Conservation (phyloP, 2,888 invertebrate genomes). For the Campoplex capitator region DNA sequence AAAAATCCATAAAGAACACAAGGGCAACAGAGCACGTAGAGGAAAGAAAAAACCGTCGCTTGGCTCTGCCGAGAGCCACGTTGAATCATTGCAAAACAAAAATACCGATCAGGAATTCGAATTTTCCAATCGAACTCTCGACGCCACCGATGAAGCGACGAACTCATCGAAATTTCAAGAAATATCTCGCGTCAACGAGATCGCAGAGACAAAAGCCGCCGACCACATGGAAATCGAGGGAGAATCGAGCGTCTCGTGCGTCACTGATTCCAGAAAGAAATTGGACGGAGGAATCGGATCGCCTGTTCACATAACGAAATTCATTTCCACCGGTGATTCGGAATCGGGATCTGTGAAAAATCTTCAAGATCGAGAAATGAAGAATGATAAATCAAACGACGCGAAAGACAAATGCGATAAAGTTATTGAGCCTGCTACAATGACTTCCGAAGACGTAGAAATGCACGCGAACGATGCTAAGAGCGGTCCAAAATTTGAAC, state of each 20-base stretch:
- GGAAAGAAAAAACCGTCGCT: conserved; percentile 68
- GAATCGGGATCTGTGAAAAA: conserved; percentile 22
- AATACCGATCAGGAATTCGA: conserved; percentile 74
- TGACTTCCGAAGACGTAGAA: conserved; percentile 47
- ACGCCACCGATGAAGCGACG: conserved; percentile 20
- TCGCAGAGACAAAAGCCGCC: not conserved
- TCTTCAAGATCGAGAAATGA: conserved; percentile 18
- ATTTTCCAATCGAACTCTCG: conserved; percentile 70
- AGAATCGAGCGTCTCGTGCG: conserved; percentile 37
- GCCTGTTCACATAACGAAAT: conserved; percentile 53
- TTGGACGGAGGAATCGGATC: conserved; percentile 50
- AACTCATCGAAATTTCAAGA: not conserved
- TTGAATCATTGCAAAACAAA: conserved; percentile 55
- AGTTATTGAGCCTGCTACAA: not conserved
- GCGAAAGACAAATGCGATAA: conserved; percentile 16
- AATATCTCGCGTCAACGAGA: not conserved
- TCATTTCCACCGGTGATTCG: conserved; percentile 48
- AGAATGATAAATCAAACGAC: conserved; percentile 33
- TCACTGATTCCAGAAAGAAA: conserved; percentile 53
- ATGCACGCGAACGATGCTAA: conserved; percentile 46
- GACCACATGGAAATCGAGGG: conserved; percentile 38
- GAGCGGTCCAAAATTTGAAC: conserved; percentile 53
- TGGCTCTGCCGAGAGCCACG: conserved; percentile 38
- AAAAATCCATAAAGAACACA: conserved; percentile 69
- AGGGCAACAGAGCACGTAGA: conserved; percentile 67